Conservation (phyloP, 2,888 invertebrate genomes). For the Limnephilus lunatus region DNA sequence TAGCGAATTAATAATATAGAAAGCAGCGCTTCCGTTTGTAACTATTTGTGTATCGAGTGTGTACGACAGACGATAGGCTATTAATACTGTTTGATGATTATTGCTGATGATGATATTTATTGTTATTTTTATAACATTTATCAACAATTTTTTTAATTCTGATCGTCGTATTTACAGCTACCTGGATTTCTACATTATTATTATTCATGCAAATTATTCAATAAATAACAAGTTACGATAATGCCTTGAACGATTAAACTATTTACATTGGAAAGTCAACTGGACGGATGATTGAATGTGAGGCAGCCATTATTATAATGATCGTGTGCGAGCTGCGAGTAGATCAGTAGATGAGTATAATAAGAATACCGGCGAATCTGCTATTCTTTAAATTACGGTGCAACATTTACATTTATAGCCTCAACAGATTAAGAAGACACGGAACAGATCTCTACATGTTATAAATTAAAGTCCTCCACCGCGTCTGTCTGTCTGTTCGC, state of each 20-base stretch:
- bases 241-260: background rate
- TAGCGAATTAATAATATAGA: no score
- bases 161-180: background rate
- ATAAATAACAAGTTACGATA: background rate
- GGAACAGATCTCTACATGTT: no score
- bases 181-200: background rate
- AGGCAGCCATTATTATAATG: background rate
- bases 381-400: background rate
- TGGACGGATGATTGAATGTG: background rate
- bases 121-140: no score
- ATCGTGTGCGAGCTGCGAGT: background rate
- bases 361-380: background rate
- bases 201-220: background rate
- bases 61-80: no score
- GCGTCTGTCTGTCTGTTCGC: no score
- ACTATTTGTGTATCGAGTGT: no score
- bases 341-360: background rate
- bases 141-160: background rate
- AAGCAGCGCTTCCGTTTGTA: no score
- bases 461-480: no score
- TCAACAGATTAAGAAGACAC: no score
- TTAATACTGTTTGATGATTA: no score
- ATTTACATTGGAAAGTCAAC: background rate
- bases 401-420: background rate
- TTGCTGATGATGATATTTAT: no score